Percentiles rank a stretch among this genome's conserved stretches.
These are phyloP conservation scores for Spongilla lacustris DNA, from an alignment of 37 sponge, comb jelly and placozoan species.

Conservation along the genomic window DNA sequence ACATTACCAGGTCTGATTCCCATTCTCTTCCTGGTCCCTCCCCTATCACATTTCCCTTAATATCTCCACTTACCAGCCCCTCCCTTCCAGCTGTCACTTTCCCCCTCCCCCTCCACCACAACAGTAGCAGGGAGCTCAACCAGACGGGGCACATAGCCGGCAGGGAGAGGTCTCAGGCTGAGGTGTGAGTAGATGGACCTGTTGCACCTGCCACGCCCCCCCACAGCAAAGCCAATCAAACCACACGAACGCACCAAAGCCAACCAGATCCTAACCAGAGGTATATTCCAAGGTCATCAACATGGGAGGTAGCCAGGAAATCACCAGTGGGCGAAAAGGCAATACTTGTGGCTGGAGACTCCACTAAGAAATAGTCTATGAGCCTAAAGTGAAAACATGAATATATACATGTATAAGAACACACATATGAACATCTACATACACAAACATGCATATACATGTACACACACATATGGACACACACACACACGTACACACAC, in stretches of 20 bases:
- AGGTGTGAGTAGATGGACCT: constrained; percentile 80
- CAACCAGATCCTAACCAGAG: constrained; percentile 86
- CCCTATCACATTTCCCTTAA: neutral
- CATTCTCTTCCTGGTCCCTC: too few species aligned
- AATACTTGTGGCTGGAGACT: constrained; percentile 83
- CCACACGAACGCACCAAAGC: too few species aligned
- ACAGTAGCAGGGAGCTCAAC: constrained; percentile 40
- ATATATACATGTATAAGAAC: neutral
- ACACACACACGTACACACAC: neutral
- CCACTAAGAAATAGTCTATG: constrained; percentile 87
- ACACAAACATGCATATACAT: neutral
- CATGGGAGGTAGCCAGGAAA: constrained; percentile 85
- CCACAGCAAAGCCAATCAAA: too few species aligned
- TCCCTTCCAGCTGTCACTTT: constrained; percentile 3
- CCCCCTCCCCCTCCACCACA: constrained; percentile 19
- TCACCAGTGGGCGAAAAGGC: constrained; percentile 85
- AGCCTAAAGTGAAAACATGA: constrained; percentile 29
- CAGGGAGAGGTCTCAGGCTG: constrained; percentile 73
- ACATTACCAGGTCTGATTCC: too few species aligned
- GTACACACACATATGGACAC: neutral
- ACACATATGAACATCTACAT: neutral
- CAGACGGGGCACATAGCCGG: constrained; percentile 31
- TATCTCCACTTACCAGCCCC: constrained; percentile 6
- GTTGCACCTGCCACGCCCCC: constrained; percentile 69
- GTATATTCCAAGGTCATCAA: constrained; percentile 88